Evolutionary conservation across 2,888 invertebrate species (phyloP).

Genomic region (Limnephilus lunatus): DNA sequence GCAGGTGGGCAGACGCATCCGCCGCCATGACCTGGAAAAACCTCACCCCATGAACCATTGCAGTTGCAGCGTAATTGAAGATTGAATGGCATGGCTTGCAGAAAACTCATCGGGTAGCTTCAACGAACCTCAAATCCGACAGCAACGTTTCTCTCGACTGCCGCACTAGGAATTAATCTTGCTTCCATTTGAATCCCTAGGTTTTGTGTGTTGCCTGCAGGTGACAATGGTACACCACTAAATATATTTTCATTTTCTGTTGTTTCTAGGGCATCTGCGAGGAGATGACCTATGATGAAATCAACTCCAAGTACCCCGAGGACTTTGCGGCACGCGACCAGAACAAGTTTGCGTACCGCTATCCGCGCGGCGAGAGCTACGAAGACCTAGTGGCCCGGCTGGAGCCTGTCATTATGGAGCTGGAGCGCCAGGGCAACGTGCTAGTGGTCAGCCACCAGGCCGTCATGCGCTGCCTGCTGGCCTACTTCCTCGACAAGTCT

Average conservation of each 20-base stretch:
- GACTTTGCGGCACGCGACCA: slow-evolving; percentile 97
- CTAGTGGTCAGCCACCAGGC: slow-evolving; percentile 98
- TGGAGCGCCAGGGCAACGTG: slow-evolving; percentile 97
- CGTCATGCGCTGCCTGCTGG: slow-evolving; percentile 94
- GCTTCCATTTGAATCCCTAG: too few relatives aligned
- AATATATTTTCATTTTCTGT: background rate
- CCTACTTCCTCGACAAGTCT: slow-evolving; percentile 97
- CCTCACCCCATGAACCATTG: too few relatives aligned
- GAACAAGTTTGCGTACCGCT: slow-evolving; percentile 97
- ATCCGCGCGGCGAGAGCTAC: slow-evolving; percentile 96
- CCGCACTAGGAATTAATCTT: too few relatives aligned
- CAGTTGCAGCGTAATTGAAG: too few relatives aligned
- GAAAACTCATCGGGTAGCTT: too few relatives aligned
- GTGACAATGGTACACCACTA: too few relatives aligned
- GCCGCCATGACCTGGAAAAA: too few relatives aligned
- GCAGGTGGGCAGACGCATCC: too few relatives aligned
- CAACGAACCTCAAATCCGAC: too few relatives aligned
- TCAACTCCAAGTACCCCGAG: slow-evolving; percentile 93
- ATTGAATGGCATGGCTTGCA: too few relatives aligned
- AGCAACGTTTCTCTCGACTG: too few relatives aligned
- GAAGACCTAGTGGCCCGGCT: slow-evolving; percentile 98
- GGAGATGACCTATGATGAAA: slow-evolving; percentile 99
- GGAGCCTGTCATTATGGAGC: slow-evolving; percentile 99
- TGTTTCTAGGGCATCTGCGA: slow-evolving; percentile 94
- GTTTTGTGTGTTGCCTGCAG: too few relatives aligned